Conservation (phyloP, 2,888 invertebrate species). For the Uloborus plumipes region DNA sequence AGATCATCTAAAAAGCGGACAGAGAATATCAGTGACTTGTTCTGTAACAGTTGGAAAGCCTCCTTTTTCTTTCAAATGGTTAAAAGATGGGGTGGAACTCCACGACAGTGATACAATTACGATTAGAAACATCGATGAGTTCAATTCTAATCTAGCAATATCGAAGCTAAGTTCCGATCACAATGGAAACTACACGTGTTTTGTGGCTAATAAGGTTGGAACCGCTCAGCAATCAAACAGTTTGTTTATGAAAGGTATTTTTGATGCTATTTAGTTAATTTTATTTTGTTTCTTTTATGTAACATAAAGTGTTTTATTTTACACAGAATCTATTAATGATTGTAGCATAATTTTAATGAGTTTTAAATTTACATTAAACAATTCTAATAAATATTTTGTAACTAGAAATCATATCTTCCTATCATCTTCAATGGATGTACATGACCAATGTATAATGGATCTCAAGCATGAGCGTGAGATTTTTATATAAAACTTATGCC, state of each 20-base stretch:
- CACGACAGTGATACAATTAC: neutral
- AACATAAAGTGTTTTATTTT: too few species aligned
- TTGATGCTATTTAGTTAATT: too few species aligned
- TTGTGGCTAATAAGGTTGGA: slow-evolving; percentile 34
- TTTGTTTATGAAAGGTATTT: slow-evolving; percentile 24
- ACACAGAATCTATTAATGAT: too few species aligned
- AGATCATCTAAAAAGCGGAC: slow-evolving; percentile 5
- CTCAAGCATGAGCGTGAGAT: too few species aligned
- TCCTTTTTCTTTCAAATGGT: slow-evolving; percentile 63
- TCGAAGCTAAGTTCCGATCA: slow-evolving; percentile 23
- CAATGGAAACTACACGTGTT: slow-evolving; percentile 55
- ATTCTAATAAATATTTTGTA: too few species aligned
- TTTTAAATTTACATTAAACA: too few species aligned
- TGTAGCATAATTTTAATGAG: too few species aligned
- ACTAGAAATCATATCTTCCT: too few species aligned
- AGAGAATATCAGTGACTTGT: slow-evolving; percentile 15
- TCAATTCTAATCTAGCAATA: slow-evolving; percentile 19
- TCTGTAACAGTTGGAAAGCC: slow-evolving; percentile 52
- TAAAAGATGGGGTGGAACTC: slow-evolving; percentile 39
- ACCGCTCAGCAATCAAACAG: slow-evolving; percentile 16
- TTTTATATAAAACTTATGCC: too few species aligned
- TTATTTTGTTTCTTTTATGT: too few species aligned
- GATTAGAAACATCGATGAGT: slow-evolving; percentile 16
- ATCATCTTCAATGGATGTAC: too few species aligned
- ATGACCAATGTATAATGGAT: too few species aligned